A percentile compares a stretch with the other conserved stretches of the same genome.
Conservation (phyloP, 2,888 invertebrate species). For the Chrysina gloriosa region DNA sequence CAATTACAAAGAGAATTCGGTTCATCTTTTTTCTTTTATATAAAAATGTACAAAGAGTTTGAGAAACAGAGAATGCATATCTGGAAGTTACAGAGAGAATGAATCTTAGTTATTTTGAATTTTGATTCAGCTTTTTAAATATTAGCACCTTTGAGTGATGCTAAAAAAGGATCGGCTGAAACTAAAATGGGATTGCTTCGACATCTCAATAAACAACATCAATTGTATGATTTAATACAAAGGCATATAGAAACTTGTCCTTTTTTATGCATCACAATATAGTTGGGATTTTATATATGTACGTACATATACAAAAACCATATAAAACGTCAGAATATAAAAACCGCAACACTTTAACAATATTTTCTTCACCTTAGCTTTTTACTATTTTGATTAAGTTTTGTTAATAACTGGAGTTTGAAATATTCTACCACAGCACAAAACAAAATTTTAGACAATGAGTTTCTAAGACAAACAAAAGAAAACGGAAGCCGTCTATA, state of each 20-base stretch:
- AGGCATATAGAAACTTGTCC: conserved; percentile 18
- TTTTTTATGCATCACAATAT: conserved; percentile 35
- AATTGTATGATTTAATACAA: conserved; percentile 2
- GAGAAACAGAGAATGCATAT: conserved; percentile 14
- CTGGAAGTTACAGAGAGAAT: conserved; percentile 11
- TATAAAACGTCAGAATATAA: conserved; percentile 36
- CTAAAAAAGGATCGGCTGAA: conserved; percentile 22
- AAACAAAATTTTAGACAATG: conserved; percentile 21
- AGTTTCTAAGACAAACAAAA: conserved; percentile 5
- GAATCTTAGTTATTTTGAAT: conserved; percentile 22
- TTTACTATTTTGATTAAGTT: conserved; percentile 25
- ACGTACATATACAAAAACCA: conserved; percentile 34
- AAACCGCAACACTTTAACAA: conserved; percentile 30
- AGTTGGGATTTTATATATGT: conserved; percentile 28
- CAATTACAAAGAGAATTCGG: conserved; percentile 16
- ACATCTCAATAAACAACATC: conserved; percentile 15
- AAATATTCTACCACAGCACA: conserved; percentile 25
- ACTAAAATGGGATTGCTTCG: conserved; percentile 6
- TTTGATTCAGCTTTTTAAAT: conserved; percentile 32
- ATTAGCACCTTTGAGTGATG: conserved; percentile 35
- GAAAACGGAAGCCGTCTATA: background rate
- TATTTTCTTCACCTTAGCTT: conserved; percentile 17
- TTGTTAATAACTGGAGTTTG: conserved; percentile 8
- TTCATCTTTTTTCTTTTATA: conserved; percentile 15
- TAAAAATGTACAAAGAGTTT: conserved; percentile 39